Conservation (phyloP, 92 coral and sea anemone species). For the Chrysogorgia sp. region DNA sequence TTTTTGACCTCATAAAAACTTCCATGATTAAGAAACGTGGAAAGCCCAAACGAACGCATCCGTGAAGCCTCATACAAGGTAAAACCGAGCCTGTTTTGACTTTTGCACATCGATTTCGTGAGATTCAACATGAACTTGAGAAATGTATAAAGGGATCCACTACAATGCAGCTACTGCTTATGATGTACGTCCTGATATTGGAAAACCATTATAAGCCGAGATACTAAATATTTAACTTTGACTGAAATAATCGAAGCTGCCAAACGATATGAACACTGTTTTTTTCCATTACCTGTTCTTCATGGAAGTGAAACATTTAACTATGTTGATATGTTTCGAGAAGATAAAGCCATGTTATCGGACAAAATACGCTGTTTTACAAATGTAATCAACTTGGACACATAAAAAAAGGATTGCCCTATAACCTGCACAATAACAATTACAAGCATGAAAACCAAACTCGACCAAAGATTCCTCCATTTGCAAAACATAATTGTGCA, state of each 20-base stretch:
- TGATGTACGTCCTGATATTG: conserved; percentile 1
- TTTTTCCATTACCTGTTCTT: neutral
- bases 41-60: conserved; percentile 11
- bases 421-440: neutral
- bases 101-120: conserved; percentile 8
- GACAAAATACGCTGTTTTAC: neutral
- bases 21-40: conserved; percentile 10
- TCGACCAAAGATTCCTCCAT: too few species aligned
- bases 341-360: conserved; percentile 1
- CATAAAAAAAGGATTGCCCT: neutral
- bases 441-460: neutral
- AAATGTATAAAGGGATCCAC: conserved; percentile 7
- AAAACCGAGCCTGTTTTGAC: conserved; percentile 1
- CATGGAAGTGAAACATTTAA: neutral
- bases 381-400: conserved; percentile 20
- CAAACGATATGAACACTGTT: conserved; percentile 4
- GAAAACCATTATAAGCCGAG: conserved; percentile 11
- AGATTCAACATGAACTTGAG: conserved; percentile 22
- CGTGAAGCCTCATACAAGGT: conserved; percentile 10
- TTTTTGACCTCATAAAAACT: neutral
- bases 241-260: conserved; percentile 7
- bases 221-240: neutral
- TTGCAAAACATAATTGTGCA: conserved; percentile 18
- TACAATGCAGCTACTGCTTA: neutral
- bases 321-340: conserved; percentile 1